Evolutionary conservation across 2,113 vertebrate genomes (phyloP).

Genomic region (Cavia aperea): DNA sequence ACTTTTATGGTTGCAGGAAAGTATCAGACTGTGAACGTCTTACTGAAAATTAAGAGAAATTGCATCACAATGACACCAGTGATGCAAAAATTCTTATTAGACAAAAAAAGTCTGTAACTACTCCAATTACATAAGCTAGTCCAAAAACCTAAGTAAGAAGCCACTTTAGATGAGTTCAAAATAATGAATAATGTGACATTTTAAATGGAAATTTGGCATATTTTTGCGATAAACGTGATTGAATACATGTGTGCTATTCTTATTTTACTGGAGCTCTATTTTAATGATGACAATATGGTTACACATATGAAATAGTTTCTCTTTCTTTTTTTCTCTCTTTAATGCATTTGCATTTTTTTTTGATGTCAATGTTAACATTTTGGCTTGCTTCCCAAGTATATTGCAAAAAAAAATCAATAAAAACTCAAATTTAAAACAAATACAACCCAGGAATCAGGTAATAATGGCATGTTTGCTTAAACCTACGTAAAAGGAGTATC

Average conservation of each 20-base stretch:
- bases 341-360: not conserved
- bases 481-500: not conserved
- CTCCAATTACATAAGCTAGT: not conserved
- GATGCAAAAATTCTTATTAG: slow-evolving; percentile 33
- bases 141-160: slow-evolving; percentile 9
- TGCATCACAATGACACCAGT: not conserved
- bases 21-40: not conserved
- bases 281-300: slow-evolving; percentile 9
- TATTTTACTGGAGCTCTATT: not conserved
- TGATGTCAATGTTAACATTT: slow-evolving; percentile 26
- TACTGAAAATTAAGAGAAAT: slow-evolving; percentile 37
- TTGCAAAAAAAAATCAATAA: slow-evolving; percentile 33
- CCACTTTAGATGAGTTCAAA: slow-evolving; percentile 13
- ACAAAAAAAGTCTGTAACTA: not conserved
- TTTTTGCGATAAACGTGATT: slow-evolving; percentile 37
- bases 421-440: slow-evolving; percentile 40
- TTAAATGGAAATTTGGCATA: slow-evolving; percentile 25
- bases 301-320: not conserved
- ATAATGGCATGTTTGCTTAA: slow-evolving; percentile 5
- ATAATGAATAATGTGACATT: slow-evolving; percentile 27
- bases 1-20: slow-evolving; percentile 16
- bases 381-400: slow-evolving; percentile 23
- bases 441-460: not conserved
- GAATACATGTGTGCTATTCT: not conserved
- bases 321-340: slow-evolving; percentile 33